Evolutionary conservation across 35 echinoderm and acorn worm species (phyloP), one percentile per base, ranked within the genome.

Genomic region (Amphiura filiformis): DNA sequence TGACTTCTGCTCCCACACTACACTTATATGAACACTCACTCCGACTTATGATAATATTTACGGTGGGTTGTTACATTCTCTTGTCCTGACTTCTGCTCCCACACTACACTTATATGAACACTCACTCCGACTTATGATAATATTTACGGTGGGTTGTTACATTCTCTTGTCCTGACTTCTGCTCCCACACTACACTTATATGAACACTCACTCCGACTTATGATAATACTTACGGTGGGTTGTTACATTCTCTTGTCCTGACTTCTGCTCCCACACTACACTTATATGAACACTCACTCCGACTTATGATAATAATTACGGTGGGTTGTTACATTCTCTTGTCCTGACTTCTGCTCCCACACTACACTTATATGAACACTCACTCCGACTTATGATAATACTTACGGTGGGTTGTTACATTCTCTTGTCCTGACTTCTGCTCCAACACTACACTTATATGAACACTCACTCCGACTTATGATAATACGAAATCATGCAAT

Each of bases 351-450:
- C 47, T 0, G 86, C 87, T 3, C 96, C 96, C 32, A 79, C 85
- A 37, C 90, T 93, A 75, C 96, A 99, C 0, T 78, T 78, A 28
- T 90, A 92, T 14, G 93, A 79, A 57, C 96, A 99, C 34, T 94
- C 90, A 47, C 41, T 47, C 41, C 4, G 5, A 47, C 41, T 9
- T 9, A 47, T 47, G 41, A 47, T 9, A 47, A 87, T 7, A 90
- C 90, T 95, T 81, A 99, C 96, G 56, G 76, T 87, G 96, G 96
- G 37, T 93, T 99, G 37, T 99, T 82, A 33, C 96, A 99, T 34
- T 78, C 31, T 49, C 96, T 82, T 34, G 78, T 94, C 75, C 96
- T 90, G 52, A 88, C 80, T 39, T 91, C 47, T 2, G 88, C 87
- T 13, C 96, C 96, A 33, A 79, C 85, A 37, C 90, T 93, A 75